Evolutionary conservation across 2,888 invertebrate species (phyloP).

Genomic region (Luperina testacea): DNA sequence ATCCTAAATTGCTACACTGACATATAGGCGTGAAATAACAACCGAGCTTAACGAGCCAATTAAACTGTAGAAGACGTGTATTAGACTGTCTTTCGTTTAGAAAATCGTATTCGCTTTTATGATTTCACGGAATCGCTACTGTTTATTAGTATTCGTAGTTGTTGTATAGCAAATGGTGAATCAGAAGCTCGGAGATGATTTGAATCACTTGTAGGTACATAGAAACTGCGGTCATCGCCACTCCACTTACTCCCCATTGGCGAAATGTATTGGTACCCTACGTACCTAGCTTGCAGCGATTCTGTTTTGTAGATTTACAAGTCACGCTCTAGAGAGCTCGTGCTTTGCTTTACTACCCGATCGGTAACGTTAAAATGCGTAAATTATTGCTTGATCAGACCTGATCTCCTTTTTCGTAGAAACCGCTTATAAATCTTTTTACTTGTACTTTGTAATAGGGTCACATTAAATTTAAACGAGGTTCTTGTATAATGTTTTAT

Average conservation of each 20-base stretch:
- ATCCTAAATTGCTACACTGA: conserved; percentile 66
- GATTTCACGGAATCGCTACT: conserved; percentile 19
- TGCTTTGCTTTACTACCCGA: conserved; percentile 74
- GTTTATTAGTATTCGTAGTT: conserved; percentile 38
- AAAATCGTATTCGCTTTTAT: conserved; percentile 34
- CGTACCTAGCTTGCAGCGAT: conserved; percentile 64
- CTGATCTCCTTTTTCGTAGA: conserved; percentile 63
- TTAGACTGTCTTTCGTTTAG: conserved; percentile 47
- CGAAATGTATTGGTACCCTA: conserved; percentile 71
- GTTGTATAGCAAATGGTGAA: conserved; percentile 64
- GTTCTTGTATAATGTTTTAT: conserved; percentile 54
- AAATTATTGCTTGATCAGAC: conserved; percentile 63
- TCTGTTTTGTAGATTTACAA: conserved; percentile 78
- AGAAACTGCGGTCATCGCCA: conserved; percentile 70
- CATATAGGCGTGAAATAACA: conserved; percentile 62
- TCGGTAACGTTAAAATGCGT: conserved; percentile 69
- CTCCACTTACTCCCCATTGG: conserved; percentile 72
- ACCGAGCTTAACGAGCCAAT: conserved; percentile 71
- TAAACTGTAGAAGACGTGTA: conserved; percentile 63
- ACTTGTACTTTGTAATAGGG: conserved; percentile 57
- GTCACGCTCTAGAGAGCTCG: conserved; percentile 80
- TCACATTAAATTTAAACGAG: conserved; percentile 61
- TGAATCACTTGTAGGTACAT: conserved; percentile 61
- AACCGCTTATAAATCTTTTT: conserved; percentile 57
- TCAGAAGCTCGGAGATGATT: conserved; percentile 70